These are phyloP conservation scores for Trichopoda pennipes DNA, from an alignment of 2,888 invertebrate genomes.

Conservation along the genomic window DNA sequence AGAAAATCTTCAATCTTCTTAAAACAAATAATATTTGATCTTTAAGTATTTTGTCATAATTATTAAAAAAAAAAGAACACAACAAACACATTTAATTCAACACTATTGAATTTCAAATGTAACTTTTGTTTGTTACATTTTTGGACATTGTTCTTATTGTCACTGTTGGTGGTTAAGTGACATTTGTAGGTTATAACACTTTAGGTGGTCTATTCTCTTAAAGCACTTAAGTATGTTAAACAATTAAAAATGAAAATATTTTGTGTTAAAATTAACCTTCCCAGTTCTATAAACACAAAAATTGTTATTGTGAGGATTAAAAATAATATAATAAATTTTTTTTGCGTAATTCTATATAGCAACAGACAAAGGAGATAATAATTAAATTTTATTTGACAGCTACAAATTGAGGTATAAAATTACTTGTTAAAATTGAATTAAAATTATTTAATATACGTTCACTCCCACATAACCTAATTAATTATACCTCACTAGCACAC, in stretches of 20 bases:
- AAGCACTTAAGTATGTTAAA: neutral
- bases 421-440: no score
- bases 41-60: neutral
- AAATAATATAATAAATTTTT: neutral
- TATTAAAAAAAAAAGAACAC: slow-evolving; percentile 20
- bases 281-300: neutral
- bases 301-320: neutral
- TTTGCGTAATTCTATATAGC: neutral
- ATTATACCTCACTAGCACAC: no score
- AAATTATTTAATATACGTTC: no score
- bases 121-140: neutral
- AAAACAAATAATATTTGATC: no score
- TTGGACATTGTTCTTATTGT: slow-evolving; percentile 41
- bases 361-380: no score
- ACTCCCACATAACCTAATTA: no score
- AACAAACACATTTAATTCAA: neutral
- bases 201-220: slow-evolving; percentile 51
- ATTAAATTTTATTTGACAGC: no score
- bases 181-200: slow-evolving; percentile 61
- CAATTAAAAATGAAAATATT: neutral
- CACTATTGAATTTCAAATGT: slow-evolving; percentile 60
- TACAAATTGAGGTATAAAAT: no score
- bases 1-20: no score
- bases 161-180: slow-evolving; percentile 47
- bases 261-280: neutral